Conservation (phyloP, 2,888 invertebrate genomes). For the Hemaris fuciformis region DNA sequence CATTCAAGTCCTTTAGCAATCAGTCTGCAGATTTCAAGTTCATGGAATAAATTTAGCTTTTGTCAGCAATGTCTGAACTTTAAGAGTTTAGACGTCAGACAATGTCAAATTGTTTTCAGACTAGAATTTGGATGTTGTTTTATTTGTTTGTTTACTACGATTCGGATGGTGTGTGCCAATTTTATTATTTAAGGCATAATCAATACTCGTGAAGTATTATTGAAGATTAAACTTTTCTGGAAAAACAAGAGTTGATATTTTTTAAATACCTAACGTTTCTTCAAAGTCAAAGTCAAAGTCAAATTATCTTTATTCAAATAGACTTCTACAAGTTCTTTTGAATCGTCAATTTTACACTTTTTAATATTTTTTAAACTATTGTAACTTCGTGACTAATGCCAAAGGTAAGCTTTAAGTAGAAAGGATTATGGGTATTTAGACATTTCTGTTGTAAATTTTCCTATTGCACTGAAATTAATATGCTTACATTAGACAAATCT, state of each 20-base stretch:
- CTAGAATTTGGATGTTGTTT: background rate
- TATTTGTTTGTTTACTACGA: background rate
- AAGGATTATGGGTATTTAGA: too few relatives aligned
- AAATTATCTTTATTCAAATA: too few relatives aligned
- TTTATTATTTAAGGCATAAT: background rate
- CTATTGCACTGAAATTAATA: too few relatives aligned
- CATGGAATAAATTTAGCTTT: background rate
- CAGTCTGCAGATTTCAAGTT: slow-evolving; percentile 7
- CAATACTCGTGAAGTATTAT: background rate
- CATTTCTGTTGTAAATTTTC: too few relatives aligned
- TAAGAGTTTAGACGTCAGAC: background rate
- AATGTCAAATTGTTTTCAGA: background rate
- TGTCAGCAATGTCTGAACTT: background rate
- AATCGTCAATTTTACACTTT: too few relatives aligned
- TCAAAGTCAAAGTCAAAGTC: too few relatives aligned
- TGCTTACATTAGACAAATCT: too few relatives aligned
- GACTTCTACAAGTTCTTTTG: too few relatives aligned
- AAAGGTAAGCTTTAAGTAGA: too few relatives aligned
- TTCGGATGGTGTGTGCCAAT: background rate
- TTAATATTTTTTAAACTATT: too few relatives aligned
- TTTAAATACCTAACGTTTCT: too few relatives aligned
- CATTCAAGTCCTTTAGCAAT: background rate
- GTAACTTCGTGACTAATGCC: too few relatives aligned
- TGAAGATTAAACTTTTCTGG: background rate
- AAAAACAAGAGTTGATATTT: background rate